Evolutionary conservation across 1,140 invertebrate species (phyloP).

Genomic region (Artemia franciscana): DNA sequence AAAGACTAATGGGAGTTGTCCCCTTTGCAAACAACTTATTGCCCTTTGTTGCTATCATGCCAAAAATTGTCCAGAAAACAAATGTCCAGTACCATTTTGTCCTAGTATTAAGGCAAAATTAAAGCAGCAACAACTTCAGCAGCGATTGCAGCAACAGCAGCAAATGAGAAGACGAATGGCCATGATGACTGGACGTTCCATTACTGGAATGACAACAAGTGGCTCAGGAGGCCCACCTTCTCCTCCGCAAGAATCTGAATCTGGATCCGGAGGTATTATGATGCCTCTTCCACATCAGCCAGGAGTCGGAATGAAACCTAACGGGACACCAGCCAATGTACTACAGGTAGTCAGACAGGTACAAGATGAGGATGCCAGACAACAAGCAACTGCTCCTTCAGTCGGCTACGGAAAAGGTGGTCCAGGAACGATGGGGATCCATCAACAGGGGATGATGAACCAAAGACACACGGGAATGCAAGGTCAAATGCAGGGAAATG

Average conservation of each 20-base stretch:
- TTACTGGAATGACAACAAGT: constrained; percentile 13
- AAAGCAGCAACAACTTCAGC: constrained; percentile 84
- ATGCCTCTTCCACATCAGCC: constrained; percentile 28
- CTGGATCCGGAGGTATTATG: constrained; percentile 22
- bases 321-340: constrained; percentile 54
- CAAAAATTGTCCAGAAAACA: constrained; percentile 85
- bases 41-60: constrained; percentile 96
- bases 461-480: constrained; percentile 25
- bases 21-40: constrained; percentile 95
- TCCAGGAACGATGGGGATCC: constrained; percentile 25
- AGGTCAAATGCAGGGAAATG: constrained; percentile 23
- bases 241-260: constrained; percentile 20
- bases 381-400: constrained; percentile 41
- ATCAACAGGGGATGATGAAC: constrained; percentile 27
- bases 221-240: constrained; percentile 19
- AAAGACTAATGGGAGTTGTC: constrained; percentile 85
- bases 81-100: constrained; percentile 95
- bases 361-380: constrained; percentile 67
- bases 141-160: constrained; percentile 66
- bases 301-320: constrained; percentile 40
- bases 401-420: constrained; percentile 39
- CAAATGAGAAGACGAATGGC: constrained; percentile 38
- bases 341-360: constrained; percentile 61
- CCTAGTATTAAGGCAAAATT: constrained; percentile 85
- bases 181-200: constrained; percentile 19